Conservation (phyloP, 2,888 invertebrate genomes). For the Drosophila tripunctata region DNA sequence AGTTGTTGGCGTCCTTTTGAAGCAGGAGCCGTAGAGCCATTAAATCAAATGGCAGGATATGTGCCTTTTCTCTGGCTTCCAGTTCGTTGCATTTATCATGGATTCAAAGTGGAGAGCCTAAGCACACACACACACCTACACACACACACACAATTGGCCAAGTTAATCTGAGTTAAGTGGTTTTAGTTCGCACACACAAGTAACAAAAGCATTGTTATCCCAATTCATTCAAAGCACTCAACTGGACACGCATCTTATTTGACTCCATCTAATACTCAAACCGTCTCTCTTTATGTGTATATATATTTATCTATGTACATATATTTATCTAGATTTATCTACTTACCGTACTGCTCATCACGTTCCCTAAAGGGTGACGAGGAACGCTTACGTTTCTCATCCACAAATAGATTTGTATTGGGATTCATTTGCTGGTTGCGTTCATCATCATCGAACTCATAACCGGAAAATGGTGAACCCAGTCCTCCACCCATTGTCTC, state of each 20-base stretch:
- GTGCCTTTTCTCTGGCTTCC: conserved; percentile 45
- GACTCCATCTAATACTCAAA: conserved; percentile 6
- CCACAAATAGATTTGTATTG: conserved; percentile 50
- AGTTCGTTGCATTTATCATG: conserved; percentile 67
- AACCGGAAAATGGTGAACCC: conserved; percentile 66
- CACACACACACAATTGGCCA: conserved; percentile 20
- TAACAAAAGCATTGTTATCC: conserved; percentile 60
- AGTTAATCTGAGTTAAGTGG: conserved; percentile 73
- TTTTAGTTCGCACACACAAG: conserved; percentile 45
- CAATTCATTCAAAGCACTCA: conserved; percentile 52
- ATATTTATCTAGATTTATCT: neutral
- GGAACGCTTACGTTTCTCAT: conserved; percentile 80
- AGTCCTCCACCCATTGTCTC: conserved; percentile 68
- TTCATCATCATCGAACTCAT: conserved; percentile 81
- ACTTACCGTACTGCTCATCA: conserved; percentile 83
- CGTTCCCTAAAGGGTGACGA: conserved; percentile 83
- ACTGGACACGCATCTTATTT: conserved; percentile 36
- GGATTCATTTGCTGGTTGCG: conserved; percentile 43
- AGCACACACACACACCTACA: conserved; percentile 12
- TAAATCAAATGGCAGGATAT: conserved; percentile 66
- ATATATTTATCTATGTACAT: neutral
- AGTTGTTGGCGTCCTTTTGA: conserved; percentile 50
- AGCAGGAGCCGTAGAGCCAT: conserved; percentile 38
- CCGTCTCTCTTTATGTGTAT: neutral
- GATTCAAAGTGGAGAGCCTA: conserved; percentile 22